phyloP scores from a whole-genome alignment of 2,113 vertebrate species.

The Vulpes vulpes region DNA sequence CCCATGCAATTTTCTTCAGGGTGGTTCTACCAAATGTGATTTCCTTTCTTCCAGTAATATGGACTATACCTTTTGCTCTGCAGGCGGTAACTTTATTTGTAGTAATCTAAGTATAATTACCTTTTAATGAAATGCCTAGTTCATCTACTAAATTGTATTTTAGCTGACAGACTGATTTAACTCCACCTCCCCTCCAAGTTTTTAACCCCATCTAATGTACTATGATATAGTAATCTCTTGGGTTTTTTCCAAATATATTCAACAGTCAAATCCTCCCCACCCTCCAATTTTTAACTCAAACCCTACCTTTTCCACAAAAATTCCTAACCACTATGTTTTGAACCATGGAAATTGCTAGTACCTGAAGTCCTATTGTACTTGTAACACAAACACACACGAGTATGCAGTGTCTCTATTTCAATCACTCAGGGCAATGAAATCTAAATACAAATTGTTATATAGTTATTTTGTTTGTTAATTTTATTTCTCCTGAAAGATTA shows the following conservation, averaged over 20 bases:
- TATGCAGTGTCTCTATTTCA: too few relatives aligned
- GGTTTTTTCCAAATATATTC: conserved; percentile 40
- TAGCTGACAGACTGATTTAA: neutral
- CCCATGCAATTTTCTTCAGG: conserved; percentile 34
- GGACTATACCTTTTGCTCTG: neutral
- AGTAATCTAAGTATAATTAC: conserved; percentile 48
- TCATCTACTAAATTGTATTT: conserved; percentile 9
- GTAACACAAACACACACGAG: too few relatives aligned
- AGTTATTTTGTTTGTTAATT: too few relatives aligned
- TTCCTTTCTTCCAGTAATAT: conserved; percentile 30
- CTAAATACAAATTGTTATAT: too few relatives aligned
- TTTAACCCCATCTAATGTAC: neutral
- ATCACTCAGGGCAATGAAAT: too few relatives aligned
- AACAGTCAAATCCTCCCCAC: neutral
- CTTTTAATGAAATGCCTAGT: conserved; percentile 37
- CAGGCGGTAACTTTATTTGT: conserved; percentile 14
- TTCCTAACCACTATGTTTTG: neutral
- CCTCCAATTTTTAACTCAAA: conserved; percentile 14
- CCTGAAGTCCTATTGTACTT: neutral
- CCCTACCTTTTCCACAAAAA: neutral
- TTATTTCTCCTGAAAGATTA: too few relatives aligned
- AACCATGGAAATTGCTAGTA: neutral
- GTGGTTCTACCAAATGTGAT: conserved; percentile 6
- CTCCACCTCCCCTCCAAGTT: neutral
- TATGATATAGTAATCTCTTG: neutral